Evolutionary conservation across 1,140 invertebrate species (phyloP).

Genomic region (Nasonia vitripennis): DNA sequence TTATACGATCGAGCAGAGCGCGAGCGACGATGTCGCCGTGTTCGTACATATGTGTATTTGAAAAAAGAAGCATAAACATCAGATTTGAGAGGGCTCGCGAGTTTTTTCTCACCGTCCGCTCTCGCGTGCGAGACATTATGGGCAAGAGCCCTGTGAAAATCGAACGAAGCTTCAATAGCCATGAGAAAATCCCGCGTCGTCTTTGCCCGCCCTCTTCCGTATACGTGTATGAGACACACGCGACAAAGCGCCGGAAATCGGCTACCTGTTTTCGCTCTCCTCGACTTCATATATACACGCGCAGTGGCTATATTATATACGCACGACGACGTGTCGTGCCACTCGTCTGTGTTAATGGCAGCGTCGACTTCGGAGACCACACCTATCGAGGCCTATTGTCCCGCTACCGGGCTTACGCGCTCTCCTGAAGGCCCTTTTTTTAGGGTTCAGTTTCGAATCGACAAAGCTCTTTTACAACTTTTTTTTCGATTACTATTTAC

Average conservation of each 20-base stretch:
- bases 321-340: neutral
- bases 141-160: neutral
- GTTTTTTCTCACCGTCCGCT: neutral
- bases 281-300: slow-evolving; percentile 22
- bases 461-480: too few relatives aligned
- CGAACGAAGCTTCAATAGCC: slow-evolving; percentile 13
- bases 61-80: neutral
- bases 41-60: too few relatives aligned
- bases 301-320: neutral
- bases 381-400: slow-evolving; percentile 47
- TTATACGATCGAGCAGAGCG: neutral
- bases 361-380: slow-evolving; percentile 48
- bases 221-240: slow-evolving; percentile 32
- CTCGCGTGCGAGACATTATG: too few relatives aligned
- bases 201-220: slow-evolving; percentile 63
- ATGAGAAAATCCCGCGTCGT: slow-evolving; percentile 58
- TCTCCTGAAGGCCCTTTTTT: neutral
- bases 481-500: too few relatives aligned
- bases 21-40: neutral
- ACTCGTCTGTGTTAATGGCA: slow-evolving; percentile 53
- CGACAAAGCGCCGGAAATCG: slow-evolving; percentile 69
- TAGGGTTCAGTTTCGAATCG: too few relatives aligned
- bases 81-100: neutral
- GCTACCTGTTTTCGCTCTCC: slow-evolving; percentile 55
- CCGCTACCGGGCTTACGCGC: slow-evolving; percentile 30